Evolutionary conservation across 2,797 vertebrate species (phyloP), one percentile per base, ranked within the genome.

Genomic region (Furcifer pardalis): DNA sequence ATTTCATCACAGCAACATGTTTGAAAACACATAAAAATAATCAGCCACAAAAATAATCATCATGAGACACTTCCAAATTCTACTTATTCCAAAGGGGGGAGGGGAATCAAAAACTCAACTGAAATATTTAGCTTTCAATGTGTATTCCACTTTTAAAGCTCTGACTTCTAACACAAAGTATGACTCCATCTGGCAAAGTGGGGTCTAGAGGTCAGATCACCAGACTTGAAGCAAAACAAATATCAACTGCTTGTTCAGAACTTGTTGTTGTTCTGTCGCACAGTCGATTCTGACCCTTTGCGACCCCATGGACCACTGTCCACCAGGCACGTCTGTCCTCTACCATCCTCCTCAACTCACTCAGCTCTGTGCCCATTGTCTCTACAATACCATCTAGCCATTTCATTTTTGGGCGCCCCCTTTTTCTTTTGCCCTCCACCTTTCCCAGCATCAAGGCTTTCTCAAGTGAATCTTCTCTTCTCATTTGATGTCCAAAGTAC

Each of bases 151-250:
- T 17, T 40, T 25, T 60, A 32, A 80, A 62, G 1, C 75, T 37
- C 52, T 78, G n/a, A 10, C n/a, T 78, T 79, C 44, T n/a, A 30
- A 21, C 17, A 89, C 9, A 44, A 81, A 73, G 71, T 56, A 56
- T 52, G 32, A 52, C 32, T 21, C 32, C 40, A 60, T 42, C 56
- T 77, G 52, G 65, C 62, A 63, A 52, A 77, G 27, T 1, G 3
- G 23, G 80, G 72, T 37, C 37, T 13, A 60, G 49, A 35, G 35
- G 19, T 69, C 76, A 62, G 21, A 52, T 75, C 76, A 71, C 40
- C n/a, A 52, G 21, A 65, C 30, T 21, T 46, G 23, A 10, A 15
- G 42, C 72, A 71, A 71, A 77, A 74, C 52, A 63, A 59, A 27
- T 23, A 56, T n/a, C 19, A 44, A 21, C 44, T 27, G 13, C 19